A percentile compares a stretch with the other conserved stretches of the same genome.
These are phyloP conservation scores for Cebidichthys violaceus DNA, from an alignment of 2,113 vertebrate species.

Conservation along the genomic window DNA sequence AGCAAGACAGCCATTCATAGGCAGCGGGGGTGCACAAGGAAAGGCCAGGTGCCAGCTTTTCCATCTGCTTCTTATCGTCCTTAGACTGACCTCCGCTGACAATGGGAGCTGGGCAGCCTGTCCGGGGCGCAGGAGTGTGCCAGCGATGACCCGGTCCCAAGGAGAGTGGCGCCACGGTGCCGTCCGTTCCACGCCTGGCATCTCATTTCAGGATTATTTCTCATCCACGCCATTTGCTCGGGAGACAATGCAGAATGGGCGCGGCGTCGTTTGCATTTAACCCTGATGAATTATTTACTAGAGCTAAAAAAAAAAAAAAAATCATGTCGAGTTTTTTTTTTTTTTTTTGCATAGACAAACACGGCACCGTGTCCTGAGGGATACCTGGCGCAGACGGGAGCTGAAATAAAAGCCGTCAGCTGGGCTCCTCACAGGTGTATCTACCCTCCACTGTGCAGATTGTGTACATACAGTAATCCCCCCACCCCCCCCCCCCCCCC, in stretches of 20 bases:
- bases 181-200: constrained; percentile 71
- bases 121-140: constrained; percentile 63
- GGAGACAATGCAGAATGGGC: constrained; percentile 71
- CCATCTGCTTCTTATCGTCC: constrained; percentile 85
- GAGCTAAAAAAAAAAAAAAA: constrained; percentile 71
- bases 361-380: constrained; percentile 45
- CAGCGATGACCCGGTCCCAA: constrained; percentile 74
- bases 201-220: constrained; percentile 66
- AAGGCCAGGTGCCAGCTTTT: constrained; percentile 80
- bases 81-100: constrained; percentile 79
- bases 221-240: constrained; percentile 53
- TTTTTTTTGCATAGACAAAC: constrained; percentile 40
- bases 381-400: constrained; percentile 43
- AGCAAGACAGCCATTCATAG: constrained; percentile 69
- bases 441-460: constrained; percentile 56
- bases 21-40: constrained; percentile 67
- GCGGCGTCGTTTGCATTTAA: constrained; percentile 66
- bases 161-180: constrained; percentile 61
- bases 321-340: constrained; percentile 43
- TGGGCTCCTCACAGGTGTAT: constrained; percentile 52
- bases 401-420: constrained; percentile 60
- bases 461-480: constrained; percentile 59
- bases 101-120: constrained; percentile 76
- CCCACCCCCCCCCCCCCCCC: constrained; percentile 57
- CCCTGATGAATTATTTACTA: constrained; percentile 74